Evolutionary conservation across 1,140 invertebrate genomes (phyloP), one percentile per base, ranked within the genome.

Genomic region (Euglossa dilemma): DNA sequence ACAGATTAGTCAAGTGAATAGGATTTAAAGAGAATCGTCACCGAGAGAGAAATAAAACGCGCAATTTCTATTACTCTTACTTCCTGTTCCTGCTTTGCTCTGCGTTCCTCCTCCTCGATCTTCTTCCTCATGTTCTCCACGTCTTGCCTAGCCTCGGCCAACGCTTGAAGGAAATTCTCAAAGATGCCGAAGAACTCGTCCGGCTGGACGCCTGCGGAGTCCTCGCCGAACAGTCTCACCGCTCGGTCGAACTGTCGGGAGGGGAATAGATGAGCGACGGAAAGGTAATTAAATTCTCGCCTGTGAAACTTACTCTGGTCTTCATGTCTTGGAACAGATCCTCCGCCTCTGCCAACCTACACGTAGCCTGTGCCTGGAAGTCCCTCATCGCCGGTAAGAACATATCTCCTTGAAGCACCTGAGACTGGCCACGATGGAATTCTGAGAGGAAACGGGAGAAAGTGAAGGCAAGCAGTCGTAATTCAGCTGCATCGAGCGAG

Each of bases 141-240:
- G 90, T 99, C 98, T 67, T 97, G 96, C 85, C 97, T 95, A 1
- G 98, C 98, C 93, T 99, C 99, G 23, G 95, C 94, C 85, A 99
- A 96, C 12, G 97, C 96, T 71, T 96, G 96, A 5, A 99, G 93
- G 94, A 99, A 99, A 8, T 96, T 95, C 93, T 99, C 98, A 87
- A 99, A 97, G 43, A 98, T 97, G 14, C 98, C 98, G 94, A 99
- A 99, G 95, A 99, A 98, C 92, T 99, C 98, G 89, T 99, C 98
- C 0, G 99, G 98, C 89, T 98, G 98, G 36, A 97, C 95, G 20
- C 96, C 96, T 4, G 97, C 96, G 2, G 97, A 96, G 90, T 99
- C 98, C 94, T 99, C 98, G 28, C 98, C 98, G 93, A 99, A 99
- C 5, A 98, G 94, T 74, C 97, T 95, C 8, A 98, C 97, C 1